Evolutionary conservation across 2,797 vertebrate species (phyloP), one percentile per base, ranked within the genome.

Genomic region (Typhlichthys subterraneus): DNA sequence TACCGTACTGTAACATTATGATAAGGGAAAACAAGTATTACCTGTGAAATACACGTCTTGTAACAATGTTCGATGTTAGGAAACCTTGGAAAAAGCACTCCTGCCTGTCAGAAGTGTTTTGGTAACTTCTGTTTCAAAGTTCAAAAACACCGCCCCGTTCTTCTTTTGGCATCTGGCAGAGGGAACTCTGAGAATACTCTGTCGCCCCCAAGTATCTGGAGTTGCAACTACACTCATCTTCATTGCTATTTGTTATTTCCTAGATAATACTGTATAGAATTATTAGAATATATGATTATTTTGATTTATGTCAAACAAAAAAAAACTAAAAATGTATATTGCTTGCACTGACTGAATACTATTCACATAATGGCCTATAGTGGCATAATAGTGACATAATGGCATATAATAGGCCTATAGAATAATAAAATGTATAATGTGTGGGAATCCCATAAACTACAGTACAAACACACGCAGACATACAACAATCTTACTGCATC

Each of bases 111-210:
- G 68, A 65, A 63, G 71, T 65, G 51, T 5, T 42, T 61, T 67
- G 6, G 38, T 4, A 45, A 13, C 14, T 79, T 76, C 79, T 69
- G 80, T 59, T 31, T 12, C 54, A 69, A 74, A 81, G 67, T 91
- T 91, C 68, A 88, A 91, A 91, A 85, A 70, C 87, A 82, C 86
- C 85, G 88, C 87, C 76, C 76, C 33, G 70, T 82, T 84, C 85
- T 82, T 89, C 87, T 79, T 17, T 88, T 80, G 67, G 46, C 1
- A 0, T 4, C 0, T 2, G 9, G 0, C 0, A 9, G 53, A 38
- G 1, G 8, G 4, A 0, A 1, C 0, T 0, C 1, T 33, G 52
- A 23, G 23, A 23, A 23, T 46, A 3, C 79, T 75, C 53, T 85
- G 38, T 0, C 65, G 83, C 86, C 86, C 58, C 70, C 54, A 50